Percentiles rank a stretch among this genome's conserved stretches.
Conservation (phyloP, 2,797 vertebrate genomes). For the Cygnus olor region DNA sequence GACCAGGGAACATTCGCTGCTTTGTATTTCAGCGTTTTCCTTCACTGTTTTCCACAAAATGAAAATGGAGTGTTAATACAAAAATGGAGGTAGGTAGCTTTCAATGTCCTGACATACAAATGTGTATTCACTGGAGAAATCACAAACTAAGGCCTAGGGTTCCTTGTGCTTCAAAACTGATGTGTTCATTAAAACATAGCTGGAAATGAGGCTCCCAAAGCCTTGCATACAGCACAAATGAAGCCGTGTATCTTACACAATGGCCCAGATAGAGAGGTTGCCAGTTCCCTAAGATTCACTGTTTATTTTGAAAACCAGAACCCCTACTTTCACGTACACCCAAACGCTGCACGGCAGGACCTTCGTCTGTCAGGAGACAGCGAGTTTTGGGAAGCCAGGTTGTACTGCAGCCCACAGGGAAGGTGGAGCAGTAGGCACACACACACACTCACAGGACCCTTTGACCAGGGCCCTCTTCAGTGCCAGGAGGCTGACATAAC, state of each 20-base stretch:
- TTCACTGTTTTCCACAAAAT: background rate
- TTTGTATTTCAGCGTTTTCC: background rate
- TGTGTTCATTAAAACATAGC: background rate
- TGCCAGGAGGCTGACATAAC: background rate
- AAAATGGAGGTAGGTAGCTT: background rate
- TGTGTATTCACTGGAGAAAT: background rate
- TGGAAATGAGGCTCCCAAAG: background rate
- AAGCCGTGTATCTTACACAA: background rate
- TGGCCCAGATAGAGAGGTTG: background rate
- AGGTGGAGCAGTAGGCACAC: fast-evolving
- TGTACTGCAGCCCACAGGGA: background rate
- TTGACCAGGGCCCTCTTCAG: no score
- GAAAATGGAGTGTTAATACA: background rate
- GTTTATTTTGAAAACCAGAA: background rate
- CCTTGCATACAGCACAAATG: background rate
- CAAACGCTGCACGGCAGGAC: background rate
- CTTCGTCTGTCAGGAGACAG: background rate
- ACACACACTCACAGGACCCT: background rate
- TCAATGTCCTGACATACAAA: background rate
- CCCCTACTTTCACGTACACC: no score
- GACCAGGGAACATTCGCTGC: background rate
- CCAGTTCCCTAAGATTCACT: background rate
- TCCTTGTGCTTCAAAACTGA: background rate
- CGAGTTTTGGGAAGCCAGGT: background rate
- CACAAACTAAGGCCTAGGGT: background rate